Percentiles rank a stretch among this genome's conserved stretches.
phyloP scores from a whole-genome alignment of 2,888 invertebrate species.

The Eumerus sabulonum region DNA sequence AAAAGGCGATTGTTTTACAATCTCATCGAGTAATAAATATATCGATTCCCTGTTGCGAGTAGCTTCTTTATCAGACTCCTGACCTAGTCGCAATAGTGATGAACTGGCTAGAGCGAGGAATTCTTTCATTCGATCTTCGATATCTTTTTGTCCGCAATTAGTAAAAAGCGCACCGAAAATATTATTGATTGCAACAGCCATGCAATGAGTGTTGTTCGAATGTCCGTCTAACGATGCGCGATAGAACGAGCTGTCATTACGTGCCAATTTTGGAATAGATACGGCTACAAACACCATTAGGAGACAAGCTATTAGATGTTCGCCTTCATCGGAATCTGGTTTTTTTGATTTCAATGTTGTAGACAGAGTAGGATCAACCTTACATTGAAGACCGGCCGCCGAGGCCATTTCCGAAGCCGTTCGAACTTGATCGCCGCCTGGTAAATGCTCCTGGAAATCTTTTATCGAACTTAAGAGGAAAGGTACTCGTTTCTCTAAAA shows the following conservation, averaged over 20 bases:
- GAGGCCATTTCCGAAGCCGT: constrained; percentile 98
- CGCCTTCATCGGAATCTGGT: constrained; percentile 92
- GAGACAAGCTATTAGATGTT: constrained; percentile 95
- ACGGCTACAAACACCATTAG: constrained; percentile 99
- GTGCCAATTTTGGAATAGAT: constrained; percentile 95
- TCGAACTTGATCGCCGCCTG: constrained; percentile 92
- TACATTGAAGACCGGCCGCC: constrained; percentile 95
- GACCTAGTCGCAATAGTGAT: constrained; percentile 94
- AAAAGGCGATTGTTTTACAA: constrained; percentile 98
- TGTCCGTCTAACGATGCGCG: constrained; percentile 94
- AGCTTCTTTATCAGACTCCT: constrained; percentile 96
- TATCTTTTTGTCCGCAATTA: constrained; percentile 96
- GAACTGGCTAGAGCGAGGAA: constrained; percentile 96
- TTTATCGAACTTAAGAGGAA: constrained; percentile 96
- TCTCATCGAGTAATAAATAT: constrained; percentile 96
- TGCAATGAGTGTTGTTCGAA: constrained; percentile 99
- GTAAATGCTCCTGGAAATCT: constrained; percentile 95
- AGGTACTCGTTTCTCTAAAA: constrained; percentile 95
- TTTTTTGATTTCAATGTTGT: constrained; percentile 94
- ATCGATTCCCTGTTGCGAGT: constrained; percentile 97
- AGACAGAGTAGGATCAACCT: constrained; percentile 96
- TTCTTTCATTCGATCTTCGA: constrained; percentile 98
- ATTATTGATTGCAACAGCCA: constrained; percentile 97
- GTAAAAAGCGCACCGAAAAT: constrained; percentile 98
- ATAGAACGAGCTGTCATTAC: constrained; percentile 93